Evolutionary conservation across 2,113 vertebrate genomes (phyloP).

Genomic region (Egretta garzetta): DNA sequence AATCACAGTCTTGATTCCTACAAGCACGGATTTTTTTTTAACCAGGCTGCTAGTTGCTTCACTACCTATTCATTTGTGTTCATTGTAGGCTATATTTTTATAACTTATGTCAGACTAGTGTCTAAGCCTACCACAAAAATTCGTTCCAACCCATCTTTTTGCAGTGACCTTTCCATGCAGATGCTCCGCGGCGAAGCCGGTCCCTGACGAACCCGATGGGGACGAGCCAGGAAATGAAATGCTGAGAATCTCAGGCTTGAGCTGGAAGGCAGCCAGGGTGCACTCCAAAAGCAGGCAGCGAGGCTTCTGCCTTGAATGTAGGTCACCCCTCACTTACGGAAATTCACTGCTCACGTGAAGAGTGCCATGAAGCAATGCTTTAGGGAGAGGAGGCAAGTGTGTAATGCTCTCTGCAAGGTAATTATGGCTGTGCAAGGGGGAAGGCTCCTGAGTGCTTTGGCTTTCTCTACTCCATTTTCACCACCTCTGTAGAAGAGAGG

Average conservation of each 20-base stretch:
- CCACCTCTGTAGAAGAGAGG: neutral
- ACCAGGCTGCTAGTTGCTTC: neutral
- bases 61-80: neutral
- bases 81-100: slow-evolving; percentile 22
- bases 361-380: neutral
- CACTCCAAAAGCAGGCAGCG: neutral
- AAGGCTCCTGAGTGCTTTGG: neutral
- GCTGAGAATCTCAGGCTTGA: slow-evolving; percentile 53
- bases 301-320: slow-evolving; percentile 56
- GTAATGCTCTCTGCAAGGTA: neutral
- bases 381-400: neutral
- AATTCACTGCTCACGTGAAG: slow-evolving; percentile 8
- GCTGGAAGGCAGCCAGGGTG: slow-evolving; percentile 64
- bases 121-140: slow-evolving; percentile 8
- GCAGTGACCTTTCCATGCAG: neutral
- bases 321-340: slow-evolving; percentile 44
- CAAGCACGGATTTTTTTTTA: neutral
- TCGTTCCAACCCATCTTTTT: neutral
- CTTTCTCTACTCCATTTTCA: neutral
- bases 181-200: neutral
- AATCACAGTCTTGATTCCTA: neutral
- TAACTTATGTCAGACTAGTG: neutral
- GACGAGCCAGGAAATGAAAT: slow-evolving; percentile 66
- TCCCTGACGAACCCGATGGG: neutral
- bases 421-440: neutral